Evolutionary conservation across 2,113 vertebrate species (phyloP).

Genomic region (Athene noctua): DNA sequence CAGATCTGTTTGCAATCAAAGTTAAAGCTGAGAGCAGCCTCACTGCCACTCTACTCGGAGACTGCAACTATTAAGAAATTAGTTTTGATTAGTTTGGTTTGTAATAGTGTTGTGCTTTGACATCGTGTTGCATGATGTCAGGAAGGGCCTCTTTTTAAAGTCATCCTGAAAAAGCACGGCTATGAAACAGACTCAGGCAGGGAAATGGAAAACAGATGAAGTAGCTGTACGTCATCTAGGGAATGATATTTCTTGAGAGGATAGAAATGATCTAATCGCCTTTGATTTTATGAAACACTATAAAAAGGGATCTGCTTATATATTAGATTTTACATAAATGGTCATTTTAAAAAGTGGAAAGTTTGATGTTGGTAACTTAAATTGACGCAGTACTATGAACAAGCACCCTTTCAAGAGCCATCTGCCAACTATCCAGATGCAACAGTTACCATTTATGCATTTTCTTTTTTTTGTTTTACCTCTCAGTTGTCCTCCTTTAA

Average conservation of each 20-base stretch:
- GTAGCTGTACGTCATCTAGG: constrained; percentile 43
- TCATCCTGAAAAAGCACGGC: constrained; percentile 68
- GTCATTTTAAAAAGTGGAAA: constrained; percentile 33
- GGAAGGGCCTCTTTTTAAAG: constrained; percentile 69
- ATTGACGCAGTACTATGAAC: neutral
- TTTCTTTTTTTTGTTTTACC: neutral
- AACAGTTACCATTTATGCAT: neutral
- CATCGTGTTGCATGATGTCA: constrained; percentile 69
- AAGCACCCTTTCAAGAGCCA: neutral
- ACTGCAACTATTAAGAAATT: constrained; percentile 45
- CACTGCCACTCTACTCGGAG: neutral
- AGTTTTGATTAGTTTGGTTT: constrained; percentile 55
- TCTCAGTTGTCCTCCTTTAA: neutral
- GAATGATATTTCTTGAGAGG: constrained; percentile 50
- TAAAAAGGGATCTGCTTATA: constrained; percentile 44
- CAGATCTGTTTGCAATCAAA: constrained; percentile 47
- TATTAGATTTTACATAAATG: constrained; percentile 25
- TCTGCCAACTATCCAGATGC: neutral
- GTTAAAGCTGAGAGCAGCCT: neutral
- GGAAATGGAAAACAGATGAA: constrained; percentile 74
- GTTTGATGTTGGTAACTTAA: constrained; percentile 33
- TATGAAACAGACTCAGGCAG: constrained; percentile 69
- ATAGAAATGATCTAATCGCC: constrained; percentile 52
- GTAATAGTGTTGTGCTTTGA: constrained; percentile 62
- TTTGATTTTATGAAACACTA: constrained; percentile 47